Conservation (phyloP, 1,140 invertebrate genomes). For the Brachionus rubens region DNA sequence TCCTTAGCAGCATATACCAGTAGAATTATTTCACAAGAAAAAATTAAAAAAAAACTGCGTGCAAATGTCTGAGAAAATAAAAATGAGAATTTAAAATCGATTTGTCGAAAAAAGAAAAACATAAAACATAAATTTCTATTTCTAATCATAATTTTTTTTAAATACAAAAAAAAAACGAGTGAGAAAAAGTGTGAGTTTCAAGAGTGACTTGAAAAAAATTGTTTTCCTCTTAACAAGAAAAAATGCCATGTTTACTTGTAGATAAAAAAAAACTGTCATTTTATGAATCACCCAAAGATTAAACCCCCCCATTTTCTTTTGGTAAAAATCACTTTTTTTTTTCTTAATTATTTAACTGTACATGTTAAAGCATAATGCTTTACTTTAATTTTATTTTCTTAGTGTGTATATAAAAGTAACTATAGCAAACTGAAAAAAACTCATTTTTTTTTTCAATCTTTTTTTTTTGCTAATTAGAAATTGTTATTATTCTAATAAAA, state of each 20-base stretch:
- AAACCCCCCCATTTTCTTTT: too few relatives aligned
- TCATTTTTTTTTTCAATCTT: not conserved
- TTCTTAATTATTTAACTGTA: constrained; percentile 6
- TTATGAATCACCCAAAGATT: too few relatives aligned
- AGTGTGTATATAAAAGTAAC: not conserved
- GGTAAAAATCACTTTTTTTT: too few relatives aligned
- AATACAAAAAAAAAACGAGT: not conserved
- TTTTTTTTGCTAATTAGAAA: not conserved
- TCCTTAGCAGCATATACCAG: too few relatives aligned
- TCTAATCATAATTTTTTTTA: constrained; percentile 15
- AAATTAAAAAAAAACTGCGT: constrained; percentile 15
- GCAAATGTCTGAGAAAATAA: constrained; percentile 6
- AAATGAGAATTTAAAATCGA: constrained; percentile 17
- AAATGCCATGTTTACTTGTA: too few relatives aligned
- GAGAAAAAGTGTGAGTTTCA: not conserved
- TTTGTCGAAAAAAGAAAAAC: not conserved
- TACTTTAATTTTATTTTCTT: not conserved
- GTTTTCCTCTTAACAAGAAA: not conserved
- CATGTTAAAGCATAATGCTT: not conserved
- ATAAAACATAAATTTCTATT: not conserved
- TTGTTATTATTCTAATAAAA: not conserved
- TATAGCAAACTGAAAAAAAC: constrained; percentile 5
- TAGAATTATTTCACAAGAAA: too few relatives aligned
- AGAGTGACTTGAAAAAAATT: not conserved
- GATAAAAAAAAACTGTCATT: too few relatives aligned